Base-by-base conservation (phyloP, 2,888 invertebrate species). In the Pemphredon lugubris region DNA sequence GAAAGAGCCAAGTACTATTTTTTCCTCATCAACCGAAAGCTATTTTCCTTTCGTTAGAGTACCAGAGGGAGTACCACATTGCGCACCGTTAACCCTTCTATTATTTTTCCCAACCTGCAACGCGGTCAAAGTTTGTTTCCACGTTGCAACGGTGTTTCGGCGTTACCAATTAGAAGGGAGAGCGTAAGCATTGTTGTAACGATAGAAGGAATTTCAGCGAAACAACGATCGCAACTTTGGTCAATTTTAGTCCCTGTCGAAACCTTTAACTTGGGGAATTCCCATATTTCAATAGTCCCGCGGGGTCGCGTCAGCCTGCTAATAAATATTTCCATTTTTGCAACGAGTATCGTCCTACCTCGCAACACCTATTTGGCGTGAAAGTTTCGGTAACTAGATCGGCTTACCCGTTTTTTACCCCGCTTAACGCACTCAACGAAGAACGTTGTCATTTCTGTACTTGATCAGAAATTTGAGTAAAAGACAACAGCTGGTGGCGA, bases 321-420 rank as follows among this genome's bases (percentile, higher is more conserved):
- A 40, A 73, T 69, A 75, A 69, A 75, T 67, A 64, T 58, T 66
- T 18, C 54, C 69, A 61, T 69, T 72, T 64, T 58, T 39, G n/a
- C 47, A 9, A 11, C 1, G 1, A 11, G 11, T 26, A 40, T 50
- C 14, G 11, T 45, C 16, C 9, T 21, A 6, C 13, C 13, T 21
- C 1, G 26, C 5, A 21, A 23, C 13, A 23, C 66, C 34, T 79
- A 67, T 77, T 75, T 63, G 69, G 72, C 9, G 72, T 71, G 79
- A 77, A 79, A 77, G 79, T 67, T 40, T 20, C 11, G 37, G 14
- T 23, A 47, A 74, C 61, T 37, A 18, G 72, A 65, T 65, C 50
- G 18, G 20, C 44, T 32, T 40, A 20, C 59, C 26, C 23, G 14
- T 66, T 59, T 32, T 54, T 50, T 18, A 2, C 20, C 7, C 11